Evolutionary conservation across 1,140 invertebrate genomes (phyloP), one percentile per base, ranked within the genome.

Genomic region (Rhyacophila brunnea): DNA sequence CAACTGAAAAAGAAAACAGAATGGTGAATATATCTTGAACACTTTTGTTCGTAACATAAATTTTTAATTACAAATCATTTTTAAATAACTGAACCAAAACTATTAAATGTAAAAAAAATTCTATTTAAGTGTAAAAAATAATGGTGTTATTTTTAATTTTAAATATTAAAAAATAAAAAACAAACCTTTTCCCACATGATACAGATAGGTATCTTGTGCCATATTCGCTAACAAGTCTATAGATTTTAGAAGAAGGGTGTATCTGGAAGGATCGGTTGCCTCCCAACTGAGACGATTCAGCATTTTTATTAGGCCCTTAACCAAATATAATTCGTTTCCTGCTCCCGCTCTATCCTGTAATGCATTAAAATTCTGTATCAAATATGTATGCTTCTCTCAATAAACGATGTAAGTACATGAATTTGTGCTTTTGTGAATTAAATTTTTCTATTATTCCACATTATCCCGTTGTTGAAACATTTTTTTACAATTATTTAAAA

Each of bases 331-430:
- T 6, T 95, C 71, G 15, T 88, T 86, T 10, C 89, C 88, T 63
- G 89, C 83, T 60, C 93, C 92, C 15, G 93, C 91, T 71, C 90
- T 92, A 71, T 97, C 94, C 87, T 87, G 67, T 46, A 71, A 65
- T 47, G 46, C 49, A 59, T 47, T 45, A 56, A 36, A 15, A 32
- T 20, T 46, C 32, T 28, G 23, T 28, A 28, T 28, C 23, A 64
- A 56, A 34, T 20, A 34, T 46, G 20, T 19, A 35, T 18, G 52
- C 32, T 46, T 46, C 43, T 35, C 47, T 44, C 47, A 52, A 48
- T 47, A 54, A 57, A 5, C 1, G 43, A 20, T 52, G 43, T 49
- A 32, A 42, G 48, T 20, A 17, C 5, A 46, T 60, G 18, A 59
- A 58, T 54, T 59, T 60, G 55, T 15, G 57, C 45, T 58, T 51